Evolutionary conservation across 92 coral and sea anemone species (phyloP), one percentile per base, ranked within the genome.

Genomic region (Porites rus): DNA sequence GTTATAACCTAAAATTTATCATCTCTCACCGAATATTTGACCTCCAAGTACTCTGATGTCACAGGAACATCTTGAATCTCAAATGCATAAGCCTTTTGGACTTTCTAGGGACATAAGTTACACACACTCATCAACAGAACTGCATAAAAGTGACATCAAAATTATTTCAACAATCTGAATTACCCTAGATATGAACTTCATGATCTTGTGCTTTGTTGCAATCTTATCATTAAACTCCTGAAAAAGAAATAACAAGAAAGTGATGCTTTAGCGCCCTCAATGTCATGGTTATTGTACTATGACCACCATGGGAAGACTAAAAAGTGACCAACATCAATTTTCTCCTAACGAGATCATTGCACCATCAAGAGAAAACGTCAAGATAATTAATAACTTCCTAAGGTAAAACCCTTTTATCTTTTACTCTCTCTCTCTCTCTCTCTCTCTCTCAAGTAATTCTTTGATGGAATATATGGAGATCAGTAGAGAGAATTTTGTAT

Each of bases 171-270:
- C 16, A 31, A 43, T 28, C 19, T 69, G 51, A 63, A 17, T 85
- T 89, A 96, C 99, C 98, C 91, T 94, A 51, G 95, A 95, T 10
- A 92, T 87, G 76, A 96, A 96, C 86, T 96, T 96, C 98, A 96
- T 96, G 38, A 96, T 96, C 83, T 91, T 96, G 92, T 91, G 85
- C 67, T 90, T 95, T 75, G 88, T 91, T 22, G 99, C 99, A 82
- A 96, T 81, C 62, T 83, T 94, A 46, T 96, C 99, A 80, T 96
- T 93, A 75, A 96, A 96, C 72, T 96, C 99, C 99, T 96, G 56
- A 54, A 43, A 54, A 17, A 31, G 72, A 85, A 60, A 53, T 17
- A 78, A 16, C 24, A 7, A 6, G 17, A 63, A 69, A 18, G 28
- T 62, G 10, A 21, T 17, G 43, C 2, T 20, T 12, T 16, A 7